These are phyloP conservation scores for Synanthedon andrenaeformis DNA, from an alignment of 2,888 invertebrate species.

Conservation along the genomic window DNA sequence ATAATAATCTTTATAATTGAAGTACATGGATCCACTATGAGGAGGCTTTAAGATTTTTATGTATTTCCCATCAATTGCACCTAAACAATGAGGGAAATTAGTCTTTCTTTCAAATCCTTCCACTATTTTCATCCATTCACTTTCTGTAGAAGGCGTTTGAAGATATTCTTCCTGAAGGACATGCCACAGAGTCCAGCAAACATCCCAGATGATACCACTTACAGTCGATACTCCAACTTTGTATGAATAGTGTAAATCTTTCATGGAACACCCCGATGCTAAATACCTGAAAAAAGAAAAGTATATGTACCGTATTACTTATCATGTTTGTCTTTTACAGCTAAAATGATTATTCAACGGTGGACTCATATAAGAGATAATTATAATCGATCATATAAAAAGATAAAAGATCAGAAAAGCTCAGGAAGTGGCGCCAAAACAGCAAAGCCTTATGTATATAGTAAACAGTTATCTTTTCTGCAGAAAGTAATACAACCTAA, in stretches of 20 bases:
- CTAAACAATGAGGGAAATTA: neutral
- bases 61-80: neutral
- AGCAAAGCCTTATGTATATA: no score
- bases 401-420: no score
- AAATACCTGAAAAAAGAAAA: conserved; percentile 4
- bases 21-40: neutral
- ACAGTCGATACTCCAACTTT: conserved; percentile 10
- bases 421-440: no score
- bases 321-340: no score
- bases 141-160: neutral
- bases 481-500: no score
- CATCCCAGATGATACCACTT: conserved; percentile 8
- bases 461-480: no score
- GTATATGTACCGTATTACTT: no score
- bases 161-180: conserved; percentile 7
- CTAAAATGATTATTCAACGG: no score
- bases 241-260: conserved; percentile 10
- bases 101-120: neutral
- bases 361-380: no score
- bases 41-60: neutral
- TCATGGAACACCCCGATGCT: conserved; percentile 8
- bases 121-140: neutral
- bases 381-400: no score
- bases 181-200: conserved; percentile 7
- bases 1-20: neutral